Conservation (phyloP, 2,113 vertebrate species). For the Pomatorhinus ruficollis region DNA sequence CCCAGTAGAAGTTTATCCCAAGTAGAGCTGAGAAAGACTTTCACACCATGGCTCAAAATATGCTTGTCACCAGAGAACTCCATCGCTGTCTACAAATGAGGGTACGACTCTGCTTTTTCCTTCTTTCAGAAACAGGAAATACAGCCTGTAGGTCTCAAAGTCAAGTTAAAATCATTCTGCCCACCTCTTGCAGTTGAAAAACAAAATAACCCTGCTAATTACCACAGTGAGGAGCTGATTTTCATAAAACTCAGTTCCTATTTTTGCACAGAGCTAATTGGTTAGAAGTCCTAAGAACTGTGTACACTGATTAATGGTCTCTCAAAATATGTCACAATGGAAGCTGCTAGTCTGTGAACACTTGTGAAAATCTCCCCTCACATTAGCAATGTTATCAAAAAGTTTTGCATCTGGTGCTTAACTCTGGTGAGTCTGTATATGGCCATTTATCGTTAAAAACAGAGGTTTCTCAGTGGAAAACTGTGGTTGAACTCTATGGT, state of each 20-base stretch:
- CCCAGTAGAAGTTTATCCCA: not conserved
- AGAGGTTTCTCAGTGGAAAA: not conserved
- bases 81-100: not conserved
- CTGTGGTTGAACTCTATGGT: not conserved
- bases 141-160: not conserved
- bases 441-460: not conserved
- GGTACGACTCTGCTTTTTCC: not conserved
- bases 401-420: not conserved
- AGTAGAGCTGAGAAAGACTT: not conserved
- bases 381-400: not conserved
- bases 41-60: not conserved
- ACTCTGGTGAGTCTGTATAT: not conserved
- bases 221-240: not conserved
- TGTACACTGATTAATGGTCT: not conserved
- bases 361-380: not conserved
- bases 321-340: not conserved
- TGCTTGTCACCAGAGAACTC: not conserved
- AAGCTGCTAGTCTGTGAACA: not conserved
- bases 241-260: not conserved
- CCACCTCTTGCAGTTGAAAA: not conserved
- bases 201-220: not conserved
- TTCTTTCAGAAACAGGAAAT: not conserved
- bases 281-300: not conserved
- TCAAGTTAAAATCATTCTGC: not conserved
- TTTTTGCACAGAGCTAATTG: not conserved